These are phyloP conservation scores for Periphyllus acericola DNA, from an alignment of 2,888 invertebrate species.

Conservation along the genomic window DNA sequence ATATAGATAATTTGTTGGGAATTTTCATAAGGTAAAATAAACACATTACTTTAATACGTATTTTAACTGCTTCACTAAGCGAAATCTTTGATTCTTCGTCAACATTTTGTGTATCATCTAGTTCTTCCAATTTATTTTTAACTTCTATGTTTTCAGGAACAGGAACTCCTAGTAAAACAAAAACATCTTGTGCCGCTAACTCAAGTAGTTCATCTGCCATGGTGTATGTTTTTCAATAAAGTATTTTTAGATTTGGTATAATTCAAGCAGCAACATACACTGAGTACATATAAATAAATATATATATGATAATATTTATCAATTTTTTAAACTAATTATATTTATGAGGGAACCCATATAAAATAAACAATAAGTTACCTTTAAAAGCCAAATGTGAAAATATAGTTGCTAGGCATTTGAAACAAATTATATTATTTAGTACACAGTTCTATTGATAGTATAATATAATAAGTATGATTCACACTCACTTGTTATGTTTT, in stretches of 20 bases:
- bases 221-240: too few relatives aligned
- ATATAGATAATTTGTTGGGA: neutral
- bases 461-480: too few relatives aligned
- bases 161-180: conserved; percentile 30
- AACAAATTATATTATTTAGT: too few relatives aligned
- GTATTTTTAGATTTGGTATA: neutral
- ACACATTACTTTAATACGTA: neutral
- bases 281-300: too few relatives aligned
- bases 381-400: neutral
- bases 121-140: neutral
- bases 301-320: too few relatives aligned
- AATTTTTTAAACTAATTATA: too few relatives aligned
- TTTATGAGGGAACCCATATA: too few relatives aligned
- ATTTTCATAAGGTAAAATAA: neutral
- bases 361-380: neutral
- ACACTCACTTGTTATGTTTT: too few relatives aligned
- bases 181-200: conserved; percentile 34
- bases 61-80: neutral
- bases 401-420: neutral
- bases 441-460: too few relatives aligned
- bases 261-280: too few relatives aligned
- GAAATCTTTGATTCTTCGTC: neutral
- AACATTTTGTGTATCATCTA: neutral
- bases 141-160: conserved; percentile 25
- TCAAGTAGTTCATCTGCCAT: conserved; percentile 18